Evolutionary conservation across 1,140 invertebrate species (phyloP).

Genomic region (Scaptomyza hsui): DNA sequence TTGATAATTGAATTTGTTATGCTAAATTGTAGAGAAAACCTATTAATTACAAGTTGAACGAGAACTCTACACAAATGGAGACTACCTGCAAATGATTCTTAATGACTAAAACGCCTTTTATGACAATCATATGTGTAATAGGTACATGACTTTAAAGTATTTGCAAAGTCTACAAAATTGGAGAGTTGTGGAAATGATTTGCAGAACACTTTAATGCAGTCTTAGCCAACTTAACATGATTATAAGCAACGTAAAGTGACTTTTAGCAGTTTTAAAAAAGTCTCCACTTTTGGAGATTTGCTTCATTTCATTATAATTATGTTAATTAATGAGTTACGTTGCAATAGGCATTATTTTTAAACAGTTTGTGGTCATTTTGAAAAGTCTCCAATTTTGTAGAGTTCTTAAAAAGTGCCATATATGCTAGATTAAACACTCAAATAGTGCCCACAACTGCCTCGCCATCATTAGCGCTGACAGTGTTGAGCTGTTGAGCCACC

Average conservation of each 20-base stretch:
- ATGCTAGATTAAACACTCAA: slow-evolving; percentile 15
- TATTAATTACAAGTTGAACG: background rate
- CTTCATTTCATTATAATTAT: background rate
- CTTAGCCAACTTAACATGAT: too few species aligned
- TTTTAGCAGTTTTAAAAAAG: background rate
- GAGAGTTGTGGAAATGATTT: background rate
- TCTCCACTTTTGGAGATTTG: slow-evolving; percentile 11
- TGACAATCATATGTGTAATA: too few species aligned
- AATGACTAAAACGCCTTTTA: too few species aligned
- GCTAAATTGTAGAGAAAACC: background rate
- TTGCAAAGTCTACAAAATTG: slow-evolving; percentile 14
- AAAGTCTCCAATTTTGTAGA: slow-evolving; percentile 46
- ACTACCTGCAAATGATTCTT: background rate
- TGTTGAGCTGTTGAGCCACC: background rate
- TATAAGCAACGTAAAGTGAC: background rate
- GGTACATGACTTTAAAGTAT: background rate
- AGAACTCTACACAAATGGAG: slow-evolving; percentile 1
- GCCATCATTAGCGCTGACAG: slow-evolving; percentile 30
- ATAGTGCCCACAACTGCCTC: slow-evolving; percentile 24
- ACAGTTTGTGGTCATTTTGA: background rate
- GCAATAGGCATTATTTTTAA: slow-evolving; percentile 3
- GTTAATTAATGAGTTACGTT: slow-evolving; percentile 1
- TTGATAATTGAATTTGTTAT: slow-evolving; percentile 5
- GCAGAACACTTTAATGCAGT: too few species aligned
- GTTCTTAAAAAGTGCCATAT: slow-evolving; percentile 43